Evolutionary conservation across 2,797 vertebrate genomes (phyloP).

Genomic region (Bradypodion pumilum): DNA sequence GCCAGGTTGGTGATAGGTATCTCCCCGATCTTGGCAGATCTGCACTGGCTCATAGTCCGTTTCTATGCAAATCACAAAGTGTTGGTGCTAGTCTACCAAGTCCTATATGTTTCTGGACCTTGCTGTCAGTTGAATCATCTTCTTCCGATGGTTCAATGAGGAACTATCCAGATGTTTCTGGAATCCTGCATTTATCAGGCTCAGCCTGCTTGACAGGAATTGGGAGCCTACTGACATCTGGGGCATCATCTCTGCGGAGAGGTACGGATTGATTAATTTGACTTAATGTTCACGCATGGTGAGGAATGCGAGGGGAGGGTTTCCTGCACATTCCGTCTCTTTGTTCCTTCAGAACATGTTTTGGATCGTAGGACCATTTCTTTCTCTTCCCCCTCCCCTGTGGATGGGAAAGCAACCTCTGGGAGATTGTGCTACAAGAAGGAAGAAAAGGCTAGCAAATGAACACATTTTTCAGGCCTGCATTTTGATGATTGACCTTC

Average conservation of each 20-base stretch:
- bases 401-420: too few relatives aligned
- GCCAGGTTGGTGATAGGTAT: too few relatives aligned
- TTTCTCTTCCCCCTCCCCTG: background rate
- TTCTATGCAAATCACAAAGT: too few relatives aligned
- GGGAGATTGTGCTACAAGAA: background rate
- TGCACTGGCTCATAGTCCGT: too few relatives aligned
- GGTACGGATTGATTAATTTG: background rate
- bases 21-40: too few relatives aligned
- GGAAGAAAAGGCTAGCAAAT: conserved; percentile 22
- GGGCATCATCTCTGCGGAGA: background rate
- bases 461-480: background rate
- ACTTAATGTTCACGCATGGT: background rate
- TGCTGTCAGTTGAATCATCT: too few relatives aligned
- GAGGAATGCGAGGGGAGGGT: background rate
- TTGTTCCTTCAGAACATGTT: background rate
- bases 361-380: too few relatives aligned
- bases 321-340: background rate
- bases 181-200: background rate
- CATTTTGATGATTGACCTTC: conserved; percentile 38
- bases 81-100: too few relatives aligned
- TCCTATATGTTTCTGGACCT: too few relatives aligned
- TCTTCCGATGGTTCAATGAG: background rate
- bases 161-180: background rate
- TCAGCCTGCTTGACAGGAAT: background rate
- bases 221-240: background rate